Conservation (phyloP, 2,113 vertebrate genomes). For the Perca fluviatilis region DNA sequence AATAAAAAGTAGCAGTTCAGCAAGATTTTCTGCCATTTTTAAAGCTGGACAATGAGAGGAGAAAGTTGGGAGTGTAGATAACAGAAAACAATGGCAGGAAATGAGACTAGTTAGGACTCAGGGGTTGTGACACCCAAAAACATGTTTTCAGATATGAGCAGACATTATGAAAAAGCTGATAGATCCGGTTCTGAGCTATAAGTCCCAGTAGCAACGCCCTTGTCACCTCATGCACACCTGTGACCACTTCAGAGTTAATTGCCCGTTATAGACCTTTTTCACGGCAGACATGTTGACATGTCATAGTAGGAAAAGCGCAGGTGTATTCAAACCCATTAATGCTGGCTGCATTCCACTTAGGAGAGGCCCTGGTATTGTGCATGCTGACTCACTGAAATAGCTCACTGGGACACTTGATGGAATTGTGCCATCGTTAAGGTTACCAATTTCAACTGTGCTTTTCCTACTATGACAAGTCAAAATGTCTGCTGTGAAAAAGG, state of each 20-base stretch:
- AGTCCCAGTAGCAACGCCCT: background rate
- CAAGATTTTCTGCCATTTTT: constrained; percentile 26
- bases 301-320: no score
- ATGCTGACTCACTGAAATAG: no score
- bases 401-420: no score
- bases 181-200: background rate
- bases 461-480: no score
- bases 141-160: background rate
- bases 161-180: background rate
- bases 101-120: background rate
- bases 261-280: background rate
- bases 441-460: no score
- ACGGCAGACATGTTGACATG: no score
- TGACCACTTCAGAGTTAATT: background rate
- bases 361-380: no score
- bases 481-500: no score
- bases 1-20: background rate
- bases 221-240: constrained; percentile 20
- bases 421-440: no score
- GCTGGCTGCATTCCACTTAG: no score
- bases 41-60: constrained; percentile 39
- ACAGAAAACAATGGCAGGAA: constrained; percentile 66
- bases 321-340: no score
- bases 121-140: constrained; percentile 29
- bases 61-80: constrained; percentile 59